Evolutionary conservation across 2,113 vertebrate species (phyloP).

Genomic region (Piaya cayana): DNA sequence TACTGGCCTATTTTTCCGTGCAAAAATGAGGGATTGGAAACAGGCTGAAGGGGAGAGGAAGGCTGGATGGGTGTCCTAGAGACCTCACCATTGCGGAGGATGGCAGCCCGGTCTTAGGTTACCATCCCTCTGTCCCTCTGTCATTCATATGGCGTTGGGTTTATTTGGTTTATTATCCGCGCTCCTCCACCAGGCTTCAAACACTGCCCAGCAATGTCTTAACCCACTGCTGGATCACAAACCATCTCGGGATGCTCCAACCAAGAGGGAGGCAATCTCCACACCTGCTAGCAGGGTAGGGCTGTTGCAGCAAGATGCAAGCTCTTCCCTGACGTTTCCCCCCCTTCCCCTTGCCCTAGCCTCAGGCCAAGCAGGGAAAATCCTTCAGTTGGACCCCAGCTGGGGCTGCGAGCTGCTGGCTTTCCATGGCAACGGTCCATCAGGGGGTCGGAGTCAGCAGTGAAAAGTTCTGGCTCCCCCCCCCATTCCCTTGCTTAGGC

Average conservation of each 20-base stretch:
- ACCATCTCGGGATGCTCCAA: slow-evolving; percentile 18
- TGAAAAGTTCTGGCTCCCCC: neutral
- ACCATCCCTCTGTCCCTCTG: neutral
- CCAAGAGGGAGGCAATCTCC: slow-evolving; percentile 23
- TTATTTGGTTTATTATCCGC: neutral
- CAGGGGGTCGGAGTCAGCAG: slow-evolving; percentile 30
- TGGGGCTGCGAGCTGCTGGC: slow-evolving; percentile 26
- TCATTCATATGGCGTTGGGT: neutral
- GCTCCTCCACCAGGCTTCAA: neutral
- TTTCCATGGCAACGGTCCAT: slow-evolving; percentile 62
- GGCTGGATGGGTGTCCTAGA: neutral
- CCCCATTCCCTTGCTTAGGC: neutral
- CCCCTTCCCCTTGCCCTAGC: slow-evolving; percentile 9
- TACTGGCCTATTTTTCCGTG: slow-evolving; percentile 35
- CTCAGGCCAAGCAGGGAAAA: slow-evolving; percentile 60
- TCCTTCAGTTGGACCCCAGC: slow-evolving; percentile 55
- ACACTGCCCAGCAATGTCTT: neutral
- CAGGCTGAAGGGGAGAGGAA: slow-evolving; percentile 22
- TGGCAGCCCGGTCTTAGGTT: neutral
- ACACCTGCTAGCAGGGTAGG: neutral
- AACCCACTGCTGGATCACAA: neutral
- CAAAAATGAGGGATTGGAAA: slow-evolving; percentile 9
- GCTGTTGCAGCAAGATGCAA: neutral
- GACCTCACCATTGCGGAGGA: neutral
- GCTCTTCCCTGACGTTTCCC: neutral